Percentiles rank a stretch among this genome's conserved stretches.
These are phyloP conservation scores for Philonicus albiceps DNA, from an alignment of 2,888 invertebrate species.

Conservation along the genomic window DNA sequence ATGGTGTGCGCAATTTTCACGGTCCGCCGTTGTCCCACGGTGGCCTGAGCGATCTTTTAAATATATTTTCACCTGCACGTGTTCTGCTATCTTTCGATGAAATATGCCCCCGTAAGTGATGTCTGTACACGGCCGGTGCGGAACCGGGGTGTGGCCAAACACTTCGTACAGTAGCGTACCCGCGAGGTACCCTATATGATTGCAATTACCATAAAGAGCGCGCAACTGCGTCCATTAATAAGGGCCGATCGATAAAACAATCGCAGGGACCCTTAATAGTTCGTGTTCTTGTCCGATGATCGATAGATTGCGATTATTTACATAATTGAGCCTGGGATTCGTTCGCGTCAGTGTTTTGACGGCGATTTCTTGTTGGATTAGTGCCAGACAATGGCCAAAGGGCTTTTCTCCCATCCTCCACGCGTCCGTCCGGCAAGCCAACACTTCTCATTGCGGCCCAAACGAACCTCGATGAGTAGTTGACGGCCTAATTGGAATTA, in stretches of 20 bases:
- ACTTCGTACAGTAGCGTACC: slow-evolving; percentile 47
- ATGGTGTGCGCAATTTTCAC: neutral
- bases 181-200: slow-evolving; percentile 45
- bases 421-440: neutral
- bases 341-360: slow-evolving; percentile 36
- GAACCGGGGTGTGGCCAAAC: slow-evolving; percentile 44
- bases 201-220: slow-evolving; percentile 48
- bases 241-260: slow-evolving; percentile 38
- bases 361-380: slow-evolving; percentile 39
- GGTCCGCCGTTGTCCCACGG: neutral
- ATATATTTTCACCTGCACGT: neutral
- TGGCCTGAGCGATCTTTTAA: neutral
- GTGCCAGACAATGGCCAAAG: slow-evolving; percentile 34
- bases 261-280: slow-evolving; percentile 26
- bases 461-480: neutral
- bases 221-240: slow-evolving; percentile 23
- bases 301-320: slow-evolving; percentile 41
- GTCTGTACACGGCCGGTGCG: slow-evolving; percentile 12
- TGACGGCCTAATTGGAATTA: neutral
- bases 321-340: slow-evolving; percentile 35
- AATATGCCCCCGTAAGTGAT: neutral
- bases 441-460: neutral
- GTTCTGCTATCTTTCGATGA: neutral
- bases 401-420: neutral
- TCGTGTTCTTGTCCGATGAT: slow-evolving; percentile 41